These are phyloP conservation scores for Cylas formicarius DNA, from an alignment of 1,140 invertebrate genomes.

Conservation along the genomic window DNA sequence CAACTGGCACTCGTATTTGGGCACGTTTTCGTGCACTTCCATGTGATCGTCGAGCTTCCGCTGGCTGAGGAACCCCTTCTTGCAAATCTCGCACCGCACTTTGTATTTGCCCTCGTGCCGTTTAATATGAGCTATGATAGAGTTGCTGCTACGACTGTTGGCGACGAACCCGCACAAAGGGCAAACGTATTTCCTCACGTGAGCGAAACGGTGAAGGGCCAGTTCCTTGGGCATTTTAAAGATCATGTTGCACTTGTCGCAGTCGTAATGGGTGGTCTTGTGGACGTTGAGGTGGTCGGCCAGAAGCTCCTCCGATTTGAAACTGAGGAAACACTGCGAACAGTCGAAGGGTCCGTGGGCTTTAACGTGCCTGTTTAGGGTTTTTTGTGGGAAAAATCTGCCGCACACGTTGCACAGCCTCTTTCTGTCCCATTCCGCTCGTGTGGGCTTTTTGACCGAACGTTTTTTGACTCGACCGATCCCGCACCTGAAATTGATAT, in stretches of 20 bases:
- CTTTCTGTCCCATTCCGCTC: background rate
- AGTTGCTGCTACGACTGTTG: constrained; percentile 6
- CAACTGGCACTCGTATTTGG: constrained; percentile 40
- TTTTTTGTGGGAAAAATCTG: constrained; percentile 16
- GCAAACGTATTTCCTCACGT: constrained; percentile 16
- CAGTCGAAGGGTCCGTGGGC: constrained; percentile 32
- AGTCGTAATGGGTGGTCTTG: constrained; percentile 22
- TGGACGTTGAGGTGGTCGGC: constrained; percentile 8
- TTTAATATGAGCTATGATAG: constrained; percentile 38
- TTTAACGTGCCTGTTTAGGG: background rate
- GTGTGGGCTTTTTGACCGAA: too few species aligned
- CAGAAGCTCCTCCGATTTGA: constrained; percentile 38
- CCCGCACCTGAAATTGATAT: too few species aligned
- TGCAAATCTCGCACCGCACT: constrained; percentile 44
- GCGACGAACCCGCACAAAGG: constrained; percentile 13
- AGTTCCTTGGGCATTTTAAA: constrained; percentile 19
- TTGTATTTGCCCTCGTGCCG: constrained; percentile 45
- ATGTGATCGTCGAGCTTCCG: constrained; percentile 41
- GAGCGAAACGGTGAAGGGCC: constrained; percentile 17
- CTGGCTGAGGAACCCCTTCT: constrained; percentile 43
- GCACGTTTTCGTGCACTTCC: constrained; percentile 31
- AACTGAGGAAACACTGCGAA: constrained; percentile 45
- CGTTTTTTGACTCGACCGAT: too few species aligned
- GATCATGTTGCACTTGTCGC: constrained; percentile 18
- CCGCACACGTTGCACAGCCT: constrained; percentile 19